Evolutionary conservation across 2,113 vertebrate species (phyloP), one percentile per base, ranked within the genome.

Genomic region (Sorex fumeus): DNA sequence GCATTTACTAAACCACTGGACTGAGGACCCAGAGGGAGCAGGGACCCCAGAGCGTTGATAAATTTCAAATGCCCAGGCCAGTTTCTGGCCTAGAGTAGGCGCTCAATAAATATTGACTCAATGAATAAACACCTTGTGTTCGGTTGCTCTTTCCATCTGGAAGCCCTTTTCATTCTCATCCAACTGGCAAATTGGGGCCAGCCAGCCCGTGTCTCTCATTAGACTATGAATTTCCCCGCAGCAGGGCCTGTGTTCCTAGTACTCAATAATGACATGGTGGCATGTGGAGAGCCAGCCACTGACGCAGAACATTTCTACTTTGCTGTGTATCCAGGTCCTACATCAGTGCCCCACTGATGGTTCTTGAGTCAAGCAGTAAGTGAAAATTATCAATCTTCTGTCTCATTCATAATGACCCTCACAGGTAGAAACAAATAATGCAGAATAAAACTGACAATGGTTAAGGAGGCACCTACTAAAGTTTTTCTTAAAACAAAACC

Each of bases 291-390:
- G 50, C 25, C 18, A 45, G 62, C 67, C 67, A 6, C 0, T 19
- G n/a, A 87, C 72, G 70, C 90, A 84, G 90, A 71, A 53, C 27
- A 53, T 69, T 53, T 79, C 87, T 45, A 77, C 64, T 84, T 91
- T 57, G 32, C 53, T 74, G 34, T 30, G 21, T 82, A 57, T 21
- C 78, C 19, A 57, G 3, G n/a, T 53, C 82, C 80, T 30, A 77
- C 16, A 53, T 53, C 50, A 74, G 21, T 47, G 27, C 32, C 45
- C 34, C 86, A 40, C 27, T 83, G 50, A 71, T 66, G 25, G 27
- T 66, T 66, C 64, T 66, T 30, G 64, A 66, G 64, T 66, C 64
- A 30, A 66, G 27, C 25, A 66, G 64, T 66, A 66, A 66, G 40
- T 64, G 57, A 47, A 72, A 87, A 80, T 28, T 2, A 78, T 75